Percentiles rank a stretch among this genome's conserved stretches.
phyloP scores from a whole-genome alignment of 2,797 vertebrate genomes.

The Crypturellus tataupa region DNA sequence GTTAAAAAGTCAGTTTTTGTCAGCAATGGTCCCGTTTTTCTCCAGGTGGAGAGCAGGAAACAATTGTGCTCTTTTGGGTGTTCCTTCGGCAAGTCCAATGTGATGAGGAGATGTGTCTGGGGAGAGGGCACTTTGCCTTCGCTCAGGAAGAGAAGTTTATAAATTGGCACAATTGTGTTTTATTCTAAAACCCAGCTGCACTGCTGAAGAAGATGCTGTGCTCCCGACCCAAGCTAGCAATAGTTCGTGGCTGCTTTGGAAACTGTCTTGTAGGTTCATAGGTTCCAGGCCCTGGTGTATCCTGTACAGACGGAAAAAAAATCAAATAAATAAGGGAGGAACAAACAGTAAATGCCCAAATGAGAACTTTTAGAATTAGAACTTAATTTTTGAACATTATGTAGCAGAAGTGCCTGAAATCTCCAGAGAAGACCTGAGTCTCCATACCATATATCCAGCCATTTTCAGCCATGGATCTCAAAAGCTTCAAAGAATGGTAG shows the following conservation, averaged over 20 bases:
- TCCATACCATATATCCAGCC: accelerated
- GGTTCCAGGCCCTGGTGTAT: slow-evolving; percentile 82
- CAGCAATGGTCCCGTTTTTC: not conserved
- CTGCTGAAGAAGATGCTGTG: slow-evolving; percentile 80
- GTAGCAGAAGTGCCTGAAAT: not conserved
- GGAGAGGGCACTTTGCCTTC: not conserved
- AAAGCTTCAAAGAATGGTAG: not conserved
- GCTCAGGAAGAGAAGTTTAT: not conserved
- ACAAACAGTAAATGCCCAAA: not conserved
- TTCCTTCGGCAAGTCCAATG: no score
- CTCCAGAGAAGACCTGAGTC: not conserved
- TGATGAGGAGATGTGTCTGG: accelerated
- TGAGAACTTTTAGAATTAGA: not conserved
- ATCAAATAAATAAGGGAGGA: not conserved
- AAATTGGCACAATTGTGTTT: not conserved
- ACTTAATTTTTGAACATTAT: not conserved
- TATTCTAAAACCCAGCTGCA: slow-evolving; percentile 75
- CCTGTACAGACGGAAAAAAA: slow-evolving; percentile 73
- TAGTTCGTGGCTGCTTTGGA: slow-evolving; percentile 52
- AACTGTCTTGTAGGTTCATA: slow-evolving; percentile 73
- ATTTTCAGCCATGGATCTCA: not conserved
- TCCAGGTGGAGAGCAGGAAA: not conserved
- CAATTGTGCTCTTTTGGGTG: not conserved
- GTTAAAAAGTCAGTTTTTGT: not conserved
- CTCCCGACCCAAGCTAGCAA: slow-evolving; percentile 64